Base-by-base conservation (phyloP, 2,113 vertebrate genomes). In the Puffinus mauretanicus region DNA sequence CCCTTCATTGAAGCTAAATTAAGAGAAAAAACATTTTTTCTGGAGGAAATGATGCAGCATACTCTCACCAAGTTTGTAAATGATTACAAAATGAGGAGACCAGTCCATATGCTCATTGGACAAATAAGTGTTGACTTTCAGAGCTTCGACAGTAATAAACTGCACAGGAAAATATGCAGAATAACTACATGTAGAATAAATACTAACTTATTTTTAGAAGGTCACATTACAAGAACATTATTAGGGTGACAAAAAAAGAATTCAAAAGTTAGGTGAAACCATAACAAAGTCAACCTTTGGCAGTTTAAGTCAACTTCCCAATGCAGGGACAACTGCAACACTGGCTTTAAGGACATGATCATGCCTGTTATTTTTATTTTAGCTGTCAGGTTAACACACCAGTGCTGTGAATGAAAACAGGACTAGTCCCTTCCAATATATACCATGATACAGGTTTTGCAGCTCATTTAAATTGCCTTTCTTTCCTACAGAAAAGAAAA, bases 401-500 rank as follows among this genome's bases (percentile, higher is more conserved):
- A 38, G 34, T 25, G 64, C 38, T 64, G 60, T 19, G 52, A 78
- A 58, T 18, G 9, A 52, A 75, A 70, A 22, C 21, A 57, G 61
- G 21, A 34, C 18, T 46, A 51, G 34, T 22, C 15, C 20, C 58
- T 42, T 61, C 22, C 44, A 13, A 44, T 10, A 27, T 3, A 4
- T 3, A 18, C 19, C 27, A 14, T 0, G 8, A 20, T 19, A 15
- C 0, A 62, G 27, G 24, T 18, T 65, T 58, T 60, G n/a, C 67
- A 65, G 46, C 49, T 75, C 54, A 49, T 67, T 80, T 24, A 26
- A 72, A 38, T 34, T 29, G 24, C 34, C 32, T 60, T 24, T 42
- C 27, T 84, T 57, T 55, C 55, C 80, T 64, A 30, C 40, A 98
- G 98, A 97, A 98, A 81, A 98, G 98, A 62, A 95, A 97, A 29